phyloP scores from a whole-genome alignment of 2,888 invertebrate species.

The Sinohyriopsis cumingii region DNA sequence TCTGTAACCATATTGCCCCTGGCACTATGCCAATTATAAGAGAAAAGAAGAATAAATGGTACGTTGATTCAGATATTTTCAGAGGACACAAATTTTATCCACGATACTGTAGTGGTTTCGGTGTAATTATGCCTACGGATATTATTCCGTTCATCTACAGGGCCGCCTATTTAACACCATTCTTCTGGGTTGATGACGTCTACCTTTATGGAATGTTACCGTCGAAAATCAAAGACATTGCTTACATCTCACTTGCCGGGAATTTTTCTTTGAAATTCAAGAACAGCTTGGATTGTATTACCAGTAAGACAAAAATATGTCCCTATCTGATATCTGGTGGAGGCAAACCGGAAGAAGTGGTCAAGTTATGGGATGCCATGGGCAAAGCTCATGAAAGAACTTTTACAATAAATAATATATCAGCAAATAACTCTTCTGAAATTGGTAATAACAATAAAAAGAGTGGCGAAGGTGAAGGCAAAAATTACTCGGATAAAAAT shows the following conservation, averaged over 20 bases:
- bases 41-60: conserved; percentile 28
- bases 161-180: conserved; percentile 29
- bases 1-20: conserved; percentile 32
- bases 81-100: conserved; percentile 31
- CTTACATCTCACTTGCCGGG: conserved; percentile 18
- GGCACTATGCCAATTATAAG: conserved; percentile 33
- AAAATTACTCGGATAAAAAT: too few species aligned
- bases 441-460: too few species aligned
- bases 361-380: conserved; percentile 17
- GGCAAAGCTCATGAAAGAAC: too few species aligned
- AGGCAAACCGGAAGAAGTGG: conserved; percentile 7
- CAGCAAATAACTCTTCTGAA: too few species aligned
- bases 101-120: conserved; percentile 33
- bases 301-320: conserved; percentile 22
- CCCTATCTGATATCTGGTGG: conserved; percentile 26
- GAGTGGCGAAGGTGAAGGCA: too few species aligned
- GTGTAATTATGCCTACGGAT: conserved; percentile 32
- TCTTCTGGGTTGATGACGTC: conserved; percentile 41
- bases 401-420: too few species aligned
- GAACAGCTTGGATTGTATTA: conserved; percentile 19
- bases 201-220: conserved; percentile 35
- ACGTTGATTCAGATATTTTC: conserved; percentile 22
- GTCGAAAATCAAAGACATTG: conserved; percentile 21
- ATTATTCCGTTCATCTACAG: conserved; percentile 29
- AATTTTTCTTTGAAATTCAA: conserved; percentile 7